Evolutionary conservation across 1,140 invertebrate species (phyloP), one percentile per base, ranked within the genome.

Genomic region (Drosophila guanche): DNA sequence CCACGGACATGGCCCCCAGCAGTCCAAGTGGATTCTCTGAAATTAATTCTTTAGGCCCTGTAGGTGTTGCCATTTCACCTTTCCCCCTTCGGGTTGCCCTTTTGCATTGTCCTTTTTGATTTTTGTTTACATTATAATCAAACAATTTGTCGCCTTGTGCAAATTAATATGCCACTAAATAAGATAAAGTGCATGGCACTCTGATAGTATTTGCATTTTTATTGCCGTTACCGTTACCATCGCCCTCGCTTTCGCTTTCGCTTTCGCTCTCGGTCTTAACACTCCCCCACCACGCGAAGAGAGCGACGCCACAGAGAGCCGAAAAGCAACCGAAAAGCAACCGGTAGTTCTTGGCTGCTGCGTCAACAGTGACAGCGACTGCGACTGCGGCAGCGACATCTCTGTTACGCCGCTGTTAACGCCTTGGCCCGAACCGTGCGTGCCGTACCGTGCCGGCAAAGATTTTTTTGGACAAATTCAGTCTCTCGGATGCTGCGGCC

Each of bases 401-500:
- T 16, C 76, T 86, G 80, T 76, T 86, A 73, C 80, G 80, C 77
- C 63, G 57, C 80, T 85, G 80, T 85, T 85, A 77, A 5, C 47
- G 43, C 7, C 16, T 22, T 68, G 45, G 51, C 52, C 50, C 48
- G 75, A 61, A 71, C 50, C 37, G 33, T 16, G 55, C 56, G 27
- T 57, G 14, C 65, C 68, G 40, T 25, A n/a, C 55, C 56, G 27
- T 57, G 14, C 65, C 68, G 40, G 62, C 47, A 33, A 55, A 58
- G 56, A 63, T 60, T 50, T 20, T 58, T 84, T 63, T 84, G 61
- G 72, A 72, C 71, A 84, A 85, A 67, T 56, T 68, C 67, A 84
- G 76, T 84, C 62, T 66, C 56, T 86, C 81, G 80, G 80, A 84
- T 86, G 80, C 80, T 84, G 80, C 72, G 72, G 67, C 67, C 81